Percentiles rank a stretch among this genome's conserved stretches.
Evolutionary conservation across 2,113 vertebrate species (phyloP).

Genomic region (Amphiprion ocellaris): DNA sequence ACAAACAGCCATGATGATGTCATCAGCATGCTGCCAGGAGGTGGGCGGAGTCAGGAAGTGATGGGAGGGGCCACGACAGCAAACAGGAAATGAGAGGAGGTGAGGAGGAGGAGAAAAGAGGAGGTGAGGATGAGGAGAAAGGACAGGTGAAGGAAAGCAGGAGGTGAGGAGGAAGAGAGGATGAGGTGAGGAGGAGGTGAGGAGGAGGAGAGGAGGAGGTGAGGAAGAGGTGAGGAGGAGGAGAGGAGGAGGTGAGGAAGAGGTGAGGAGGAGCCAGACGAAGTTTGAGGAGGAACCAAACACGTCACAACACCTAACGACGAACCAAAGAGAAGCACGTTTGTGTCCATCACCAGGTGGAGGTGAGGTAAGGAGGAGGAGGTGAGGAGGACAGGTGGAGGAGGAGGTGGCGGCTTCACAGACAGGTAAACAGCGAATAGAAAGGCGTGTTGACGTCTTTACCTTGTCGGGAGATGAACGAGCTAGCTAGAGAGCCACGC

Average conservation of each 20-base stretch:
- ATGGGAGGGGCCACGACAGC: background rate
- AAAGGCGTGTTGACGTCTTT: slow-evolving; percentile 69
- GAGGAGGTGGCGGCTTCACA: slow-evolving; percentile 37
- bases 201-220: too few relatives aligned
- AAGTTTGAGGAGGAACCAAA: slow-evolving; percentile 32
- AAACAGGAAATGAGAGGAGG: background rate
- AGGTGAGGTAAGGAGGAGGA: background rate
- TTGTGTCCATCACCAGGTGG: slow-evolving; percentile 25
- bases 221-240: too few relatives aligned
- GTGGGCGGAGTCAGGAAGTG: slow-evolving; percentile 27
- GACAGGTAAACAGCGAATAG: slow-evolving; percentile 56
- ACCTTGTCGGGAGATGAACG: slow-evolving; percentile 90
- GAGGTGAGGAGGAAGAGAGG: background rate
- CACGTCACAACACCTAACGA: slow-evolving; percentile 50
- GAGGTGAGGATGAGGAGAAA: too few relatives aligned
- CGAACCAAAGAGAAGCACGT: slow-evolving; percentile 24
- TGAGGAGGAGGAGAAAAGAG: background rate
- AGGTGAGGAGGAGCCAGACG: background rate
- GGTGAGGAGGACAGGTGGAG: background rate
- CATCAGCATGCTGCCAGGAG: slow-evolving; percentile 66
- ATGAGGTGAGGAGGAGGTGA: background rate
- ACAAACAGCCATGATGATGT: slow-evolving; percentile 54
- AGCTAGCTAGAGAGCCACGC: slow-evolving; percentile 88
- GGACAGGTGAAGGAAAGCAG: background rate
- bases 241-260: background rate